A percentile compares a stretch with the other conserved stretches of the same genome.
These are phyloP conservation scores for Conops quadrifasciatus DNA, from an alignment of 2,888 invertebrate genomes.

Conservation along the genomic window DNA sequence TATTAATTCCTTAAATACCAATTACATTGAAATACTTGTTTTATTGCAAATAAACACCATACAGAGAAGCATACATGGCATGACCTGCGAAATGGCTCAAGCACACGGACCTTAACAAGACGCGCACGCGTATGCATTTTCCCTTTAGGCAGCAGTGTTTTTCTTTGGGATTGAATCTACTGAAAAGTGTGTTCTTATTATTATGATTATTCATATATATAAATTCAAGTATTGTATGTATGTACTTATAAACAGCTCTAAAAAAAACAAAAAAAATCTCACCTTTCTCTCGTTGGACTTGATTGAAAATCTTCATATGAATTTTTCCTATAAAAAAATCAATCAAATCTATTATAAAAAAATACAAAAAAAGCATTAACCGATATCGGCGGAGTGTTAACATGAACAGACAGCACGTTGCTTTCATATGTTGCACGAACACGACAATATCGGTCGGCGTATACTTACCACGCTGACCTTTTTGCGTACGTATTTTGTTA, in stretches of 20 bases:
- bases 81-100: no score
- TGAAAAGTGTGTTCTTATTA: conserved; percentile 40
- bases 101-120: no score
- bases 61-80: neutral
- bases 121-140: no score
- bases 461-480: conserved; percentile 60
- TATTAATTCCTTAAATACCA: no score
- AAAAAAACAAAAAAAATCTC: conserved; percentile 47
- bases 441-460: conserved; percentile 49
- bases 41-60: neutral
- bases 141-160: conserved; percentile 3
- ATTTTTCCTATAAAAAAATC: conserved; percentile 40
- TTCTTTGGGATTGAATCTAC: conserved; percentile 28
- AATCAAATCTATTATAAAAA: conserved; percentile 36
- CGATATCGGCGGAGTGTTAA: conserved; percentile 39
- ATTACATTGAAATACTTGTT: no score
- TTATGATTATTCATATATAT: conserved; percentile 23
- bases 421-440: conserved; percentile 27
- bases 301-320: conserved; percentile 42
- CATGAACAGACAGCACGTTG: conserved; percentile 4
- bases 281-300: conserved; percentile 41
- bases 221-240: conserved; percentile 29
- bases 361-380: conserved; percentile 40
- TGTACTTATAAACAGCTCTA: conserved; percentile 34
- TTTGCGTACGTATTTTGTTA: conserved; percentile 30